Percentiles rank a stretch among this genome's conserved stretches.
Evolutionary conservation across 2,113 vertebrate genomes (phyloP).

Genomic region (Nothoprocta perdicaria): DNA sequence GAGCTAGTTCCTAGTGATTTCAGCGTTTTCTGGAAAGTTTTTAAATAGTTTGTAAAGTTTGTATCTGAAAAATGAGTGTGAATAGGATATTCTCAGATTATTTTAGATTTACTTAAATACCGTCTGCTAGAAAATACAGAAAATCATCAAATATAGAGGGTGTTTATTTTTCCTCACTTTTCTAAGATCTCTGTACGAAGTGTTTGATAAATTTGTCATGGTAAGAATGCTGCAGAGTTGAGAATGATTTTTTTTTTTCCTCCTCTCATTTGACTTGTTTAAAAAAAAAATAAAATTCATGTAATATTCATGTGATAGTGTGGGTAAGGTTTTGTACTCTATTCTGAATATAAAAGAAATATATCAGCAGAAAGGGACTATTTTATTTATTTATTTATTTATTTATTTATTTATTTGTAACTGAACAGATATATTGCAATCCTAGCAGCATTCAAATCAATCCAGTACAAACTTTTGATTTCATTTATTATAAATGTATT

Average conservation of each 20-base stretch:
- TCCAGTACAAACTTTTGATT: neutral
- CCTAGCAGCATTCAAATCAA: neutral
- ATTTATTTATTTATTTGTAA: neutral
- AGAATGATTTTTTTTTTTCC: neutral
- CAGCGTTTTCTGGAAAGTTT: neutral
- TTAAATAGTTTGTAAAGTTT: neutral
- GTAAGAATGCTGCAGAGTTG: neutral
- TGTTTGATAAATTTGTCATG: neutral
- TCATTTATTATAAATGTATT: neutral
- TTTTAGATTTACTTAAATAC: neutral
- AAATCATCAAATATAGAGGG: neutral
- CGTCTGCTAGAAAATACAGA: neutral
- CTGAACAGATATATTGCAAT: neutral
- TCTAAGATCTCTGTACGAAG: neutral
- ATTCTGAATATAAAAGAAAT: neutral
- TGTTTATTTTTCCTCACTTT: neutral
- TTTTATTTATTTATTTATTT: neutral
- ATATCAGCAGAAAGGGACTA: neutral
- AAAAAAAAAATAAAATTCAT: neutral
- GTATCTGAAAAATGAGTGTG: neutral
- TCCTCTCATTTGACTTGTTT: neutral
- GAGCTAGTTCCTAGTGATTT: neutral
- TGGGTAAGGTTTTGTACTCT: neutral
- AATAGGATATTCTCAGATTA: neutral
- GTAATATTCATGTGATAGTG: neutral